Evolutionary conservation across 1,140 invertebrate genomes (phyloP).

Genomic region (Drosophila athabasca): DNA sequence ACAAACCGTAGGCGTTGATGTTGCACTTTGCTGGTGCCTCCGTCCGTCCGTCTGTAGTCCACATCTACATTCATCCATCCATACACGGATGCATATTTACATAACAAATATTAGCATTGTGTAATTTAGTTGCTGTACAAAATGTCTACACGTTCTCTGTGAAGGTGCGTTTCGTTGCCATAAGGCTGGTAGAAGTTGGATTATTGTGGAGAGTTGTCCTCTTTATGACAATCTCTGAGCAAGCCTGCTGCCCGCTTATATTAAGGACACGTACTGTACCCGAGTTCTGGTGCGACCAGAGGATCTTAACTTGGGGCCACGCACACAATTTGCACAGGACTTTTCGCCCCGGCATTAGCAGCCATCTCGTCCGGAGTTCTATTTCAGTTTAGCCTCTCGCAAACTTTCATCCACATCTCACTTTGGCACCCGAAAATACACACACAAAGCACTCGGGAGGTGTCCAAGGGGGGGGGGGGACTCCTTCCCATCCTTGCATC

Average conservation of each 20-base stretch:
- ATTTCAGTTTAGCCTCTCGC: slow-evolving; percentile 24
- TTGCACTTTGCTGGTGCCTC: slow-evolving; percentile 31
- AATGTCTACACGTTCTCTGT: slow-evolving; percentile 50
- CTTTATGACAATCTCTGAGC: too few species aligned
- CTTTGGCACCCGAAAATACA: slow-evolving; percentile 21
- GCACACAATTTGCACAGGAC: slow-evolving; percentile 66
- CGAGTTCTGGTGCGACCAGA: background rate
- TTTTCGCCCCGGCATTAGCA: slow-evolving; percentile 57
- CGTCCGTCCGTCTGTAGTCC: slow-evolving; percentile 7
- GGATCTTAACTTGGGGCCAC: slow-evolving; percentile 29
- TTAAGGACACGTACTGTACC: background rate
- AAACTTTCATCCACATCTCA: slow-evolving; percentile 40
- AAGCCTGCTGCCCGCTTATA: too few species aligned
- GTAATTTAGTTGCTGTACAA: slow-evolving; percentile 77
- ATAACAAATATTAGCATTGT: slow-evolving; percentile 77
- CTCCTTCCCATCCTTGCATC: background rate
- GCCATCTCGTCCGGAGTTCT: slow-evolving; percentile 30
- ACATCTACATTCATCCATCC: slow-evolving; percentile 18
- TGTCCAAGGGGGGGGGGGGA: background rate
- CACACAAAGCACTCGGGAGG: slow-evolving; percentile 4
- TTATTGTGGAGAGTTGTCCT: too few species aligned
- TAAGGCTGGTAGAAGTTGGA: background rate
- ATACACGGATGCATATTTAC: slow-evolving; percentile 47
- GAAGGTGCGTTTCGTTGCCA: background rate
- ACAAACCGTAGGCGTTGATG: slow-evolving; percentile 23